Percentiles rank a stretch among this genome's conserved stretches.
Conservation (phyloP, 2,113 vertebrate species). For the Petromus typicus region DNA sequence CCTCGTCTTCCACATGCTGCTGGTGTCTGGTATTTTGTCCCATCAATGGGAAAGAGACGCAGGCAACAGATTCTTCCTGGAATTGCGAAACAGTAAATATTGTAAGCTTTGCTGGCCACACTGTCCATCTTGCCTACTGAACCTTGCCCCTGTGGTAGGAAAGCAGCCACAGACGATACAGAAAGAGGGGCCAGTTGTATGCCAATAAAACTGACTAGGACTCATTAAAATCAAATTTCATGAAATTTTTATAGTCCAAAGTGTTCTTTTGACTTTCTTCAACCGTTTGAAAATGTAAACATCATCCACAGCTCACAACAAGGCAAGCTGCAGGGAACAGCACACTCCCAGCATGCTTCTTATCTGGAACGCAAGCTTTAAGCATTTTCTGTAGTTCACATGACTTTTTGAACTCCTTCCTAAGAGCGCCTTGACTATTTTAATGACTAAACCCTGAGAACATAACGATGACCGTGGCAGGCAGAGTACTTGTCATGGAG, state of each 20-base stretch:
- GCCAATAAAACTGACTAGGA: not conserved
- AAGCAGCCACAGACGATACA: not conserved
- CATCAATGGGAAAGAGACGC: not conserved
- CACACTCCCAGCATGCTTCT: not conserved
- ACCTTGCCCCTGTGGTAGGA: not conserved
- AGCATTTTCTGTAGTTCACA: not conserved
- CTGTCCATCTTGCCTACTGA: not conserved
- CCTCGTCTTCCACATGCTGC: not conserved
- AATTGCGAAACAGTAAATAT: not conserved
- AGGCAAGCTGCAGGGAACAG: not conserved
- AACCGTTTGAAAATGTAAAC: slow-evolving; percentile 8
- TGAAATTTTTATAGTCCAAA: not conserved
- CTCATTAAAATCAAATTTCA: not conserved
- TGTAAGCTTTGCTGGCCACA: not conserved
- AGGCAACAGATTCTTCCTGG: not conserved
- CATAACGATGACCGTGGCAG: not conserved
- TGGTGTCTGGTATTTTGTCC: not conserved
- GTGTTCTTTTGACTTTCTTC: not conserved
- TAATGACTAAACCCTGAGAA: not conserved
- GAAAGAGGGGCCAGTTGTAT: not conserved
- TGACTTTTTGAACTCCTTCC: not conserved
- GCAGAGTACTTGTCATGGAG: not conserved
- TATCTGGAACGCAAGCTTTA: not conserved
- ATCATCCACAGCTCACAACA: not conserved
- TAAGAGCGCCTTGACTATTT: not conserved